Conservation (phyloP, 2,113 vertebrate species). For the Philantomba maxwellii region DNA sequence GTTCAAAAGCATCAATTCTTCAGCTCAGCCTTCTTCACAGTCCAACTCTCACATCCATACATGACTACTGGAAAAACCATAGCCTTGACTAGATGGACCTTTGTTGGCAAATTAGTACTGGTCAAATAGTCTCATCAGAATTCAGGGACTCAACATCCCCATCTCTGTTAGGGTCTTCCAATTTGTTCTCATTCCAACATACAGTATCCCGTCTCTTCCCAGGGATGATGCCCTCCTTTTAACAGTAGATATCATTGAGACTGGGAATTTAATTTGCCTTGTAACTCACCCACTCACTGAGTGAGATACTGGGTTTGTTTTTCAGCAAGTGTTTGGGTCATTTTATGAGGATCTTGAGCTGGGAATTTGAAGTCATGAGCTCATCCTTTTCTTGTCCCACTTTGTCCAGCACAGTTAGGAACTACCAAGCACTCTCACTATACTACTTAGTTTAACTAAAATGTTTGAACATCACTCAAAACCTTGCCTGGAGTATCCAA, state of each 20-base stretch:
- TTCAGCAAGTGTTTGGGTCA: not conserved
- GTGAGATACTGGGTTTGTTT: not conserved
- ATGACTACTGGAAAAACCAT: too few relatives aligned
- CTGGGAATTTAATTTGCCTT: not conserved
- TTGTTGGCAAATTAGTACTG: not conserved
- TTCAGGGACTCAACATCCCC: not conserved
- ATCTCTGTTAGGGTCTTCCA: not conserved
- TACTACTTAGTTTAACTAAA: not conserved
- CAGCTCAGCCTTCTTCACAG: too few relatives aligned
- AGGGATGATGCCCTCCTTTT: not conserved
- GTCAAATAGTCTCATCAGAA: not conserved
- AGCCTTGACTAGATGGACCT: too few relatives aligned
- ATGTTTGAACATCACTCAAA: not conserved
- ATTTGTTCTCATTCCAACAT: not conserved
- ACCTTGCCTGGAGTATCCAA: not conserved
- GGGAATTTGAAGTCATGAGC: not conserved
- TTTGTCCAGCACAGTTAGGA: not conserved
- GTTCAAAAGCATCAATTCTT: too few relatives aligned
- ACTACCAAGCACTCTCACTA: not conserved
- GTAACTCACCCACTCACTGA: not conserved
- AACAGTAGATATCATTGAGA: not conserved
- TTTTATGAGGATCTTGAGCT: not conserved
- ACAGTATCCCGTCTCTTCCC: not conserved
- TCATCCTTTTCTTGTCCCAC: not conserved
- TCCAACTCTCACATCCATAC: too few relatives aligned